A percentile compares a stretch with the other conserved stretches of the same genome.
Conservation (phyloP, 2,797 vertebrate species). For the Fringilla coelebs region DNA sequence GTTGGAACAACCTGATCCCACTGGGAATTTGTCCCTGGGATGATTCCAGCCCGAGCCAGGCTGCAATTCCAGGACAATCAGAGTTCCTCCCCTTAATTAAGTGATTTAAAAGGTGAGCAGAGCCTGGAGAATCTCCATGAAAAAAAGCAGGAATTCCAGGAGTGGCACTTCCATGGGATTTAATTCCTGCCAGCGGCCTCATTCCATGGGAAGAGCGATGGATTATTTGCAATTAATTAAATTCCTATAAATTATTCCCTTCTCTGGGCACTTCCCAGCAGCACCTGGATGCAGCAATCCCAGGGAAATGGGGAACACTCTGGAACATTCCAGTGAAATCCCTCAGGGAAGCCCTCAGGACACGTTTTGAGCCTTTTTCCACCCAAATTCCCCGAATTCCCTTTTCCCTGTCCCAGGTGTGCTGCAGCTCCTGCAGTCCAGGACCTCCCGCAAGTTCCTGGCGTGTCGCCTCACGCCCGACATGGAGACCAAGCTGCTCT, state of each 20-base stretch:
- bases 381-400: too few species aligned
- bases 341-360: background rate
- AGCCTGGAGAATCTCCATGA: background rate
- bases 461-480: constrained; percentile 95
- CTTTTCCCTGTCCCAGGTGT: constrained; percentile 78
- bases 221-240: too few species aligned
- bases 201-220: rapidly evolving
- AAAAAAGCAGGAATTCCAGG: background rate
- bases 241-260: background rate
- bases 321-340: too few species aligned
- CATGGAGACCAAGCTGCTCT: constrained; percentile 97
- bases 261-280: background rate
- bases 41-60: background rate
- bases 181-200: background rate
- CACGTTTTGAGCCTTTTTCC: background rate
- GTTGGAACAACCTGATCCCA: background rate
- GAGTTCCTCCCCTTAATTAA: background rate
- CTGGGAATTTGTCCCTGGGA: background rate
- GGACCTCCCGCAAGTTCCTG: constrained; percentile 94
- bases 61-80: background rate
- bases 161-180: rapidly evolving
- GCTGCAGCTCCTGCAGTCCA: constrained; percentile 90
- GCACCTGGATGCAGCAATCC: background rate
- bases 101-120: background rate
- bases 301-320: background rate